Conservation (phyloP, 2,888 invertebrate genomes). For the Helicoverpa assulta region DNA sequence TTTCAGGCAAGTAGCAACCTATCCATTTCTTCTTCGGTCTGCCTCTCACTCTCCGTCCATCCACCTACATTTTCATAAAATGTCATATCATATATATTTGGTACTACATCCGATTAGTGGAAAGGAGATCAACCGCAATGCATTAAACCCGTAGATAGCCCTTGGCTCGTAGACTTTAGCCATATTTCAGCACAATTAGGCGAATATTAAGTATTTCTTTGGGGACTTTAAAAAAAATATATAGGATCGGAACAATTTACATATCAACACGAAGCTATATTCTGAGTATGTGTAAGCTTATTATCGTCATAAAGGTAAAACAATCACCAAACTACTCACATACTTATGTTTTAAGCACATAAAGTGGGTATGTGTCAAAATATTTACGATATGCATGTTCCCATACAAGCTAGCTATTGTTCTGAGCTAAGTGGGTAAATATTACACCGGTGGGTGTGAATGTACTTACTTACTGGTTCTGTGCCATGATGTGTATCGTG, state of each 20-base stretch:
- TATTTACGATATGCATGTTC: constrained; percentile 56
- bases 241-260: too few relatives aligned
- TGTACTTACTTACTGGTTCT: constrained; percentile 29
- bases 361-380: constrained; percentile 49
- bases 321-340: constrained; percentile 31
- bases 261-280: neutral
- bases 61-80: too few relatives aligned
- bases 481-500: constrained; percentile 30
- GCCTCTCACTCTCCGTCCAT: too few relatives aligned
- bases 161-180: neutral
- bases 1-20: too few relatives aligned
- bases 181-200: neutral
- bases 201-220: neutral
- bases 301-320: constrained; percentile 23
- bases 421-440: constrained; percentile 47
- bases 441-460: constrained; percentile 56
- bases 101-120: neutral
- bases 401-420: constrained; percentile 55
- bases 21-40: too few relatives aligned
- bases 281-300: constrained; percentile 3
- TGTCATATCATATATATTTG: neutral
- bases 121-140: neutral
- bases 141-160: neutral
- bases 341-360: constrained; percentile 37
- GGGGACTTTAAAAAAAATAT: too few relatives aligned